These are phyloP conservation scores for Akabosia matsudoensis DNA, from an alignment of 1,140 invertebrate species.

Conservation along the genomic window DNA sequence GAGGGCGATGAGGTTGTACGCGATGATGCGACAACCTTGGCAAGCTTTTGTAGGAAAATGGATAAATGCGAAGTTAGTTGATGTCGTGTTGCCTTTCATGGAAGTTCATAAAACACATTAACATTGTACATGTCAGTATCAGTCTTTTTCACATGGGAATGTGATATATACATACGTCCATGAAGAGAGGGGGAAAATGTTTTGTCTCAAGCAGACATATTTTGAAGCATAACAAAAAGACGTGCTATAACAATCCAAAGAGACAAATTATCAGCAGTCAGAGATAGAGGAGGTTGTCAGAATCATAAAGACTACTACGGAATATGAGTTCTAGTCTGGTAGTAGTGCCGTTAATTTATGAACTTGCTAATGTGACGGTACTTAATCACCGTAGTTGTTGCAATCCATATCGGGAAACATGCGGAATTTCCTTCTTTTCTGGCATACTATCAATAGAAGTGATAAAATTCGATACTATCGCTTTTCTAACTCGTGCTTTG, in stretches of 20 bases:
- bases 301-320: not conserved
- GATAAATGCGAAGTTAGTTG: conserved; percentile 13
- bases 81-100: conserved; percentile 18
- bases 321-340: not conserved
- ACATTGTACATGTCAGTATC: conserved; percentile 25
- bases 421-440: conserved; percentile 14
- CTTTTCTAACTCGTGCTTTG: not conserved
- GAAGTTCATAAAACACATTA: conserved; percentile 4
- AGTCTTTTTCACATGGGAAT: conserved; percentile 6
- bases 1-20: not conserved
- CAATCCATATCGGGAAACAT: not conserved
- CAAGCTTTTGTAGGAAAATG: not conserved
- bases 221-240: not conserved
- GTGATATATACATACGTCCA: conserved; percentile 19
- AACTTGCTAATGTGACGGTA: not conserved
- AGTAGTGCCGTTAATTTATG: not conserved
- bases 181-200: not conserved
- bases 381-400: not conserved
- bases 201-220: conserved; percentile 1
- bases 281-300: not conserved
- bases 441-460: not conserved
- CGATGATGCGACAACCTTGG: conserved; percentile 1
- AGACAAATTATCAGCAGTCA: not conserved
- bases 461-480: not conserved
- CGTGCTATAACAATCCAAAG: not conserved